A percentile compares a stretch with the other conserved stretches of the same genome.
phyloP scores from a whole-genome alignment of 2,113 vertebrate genomes.

The Cervus canadensis region DNA sequence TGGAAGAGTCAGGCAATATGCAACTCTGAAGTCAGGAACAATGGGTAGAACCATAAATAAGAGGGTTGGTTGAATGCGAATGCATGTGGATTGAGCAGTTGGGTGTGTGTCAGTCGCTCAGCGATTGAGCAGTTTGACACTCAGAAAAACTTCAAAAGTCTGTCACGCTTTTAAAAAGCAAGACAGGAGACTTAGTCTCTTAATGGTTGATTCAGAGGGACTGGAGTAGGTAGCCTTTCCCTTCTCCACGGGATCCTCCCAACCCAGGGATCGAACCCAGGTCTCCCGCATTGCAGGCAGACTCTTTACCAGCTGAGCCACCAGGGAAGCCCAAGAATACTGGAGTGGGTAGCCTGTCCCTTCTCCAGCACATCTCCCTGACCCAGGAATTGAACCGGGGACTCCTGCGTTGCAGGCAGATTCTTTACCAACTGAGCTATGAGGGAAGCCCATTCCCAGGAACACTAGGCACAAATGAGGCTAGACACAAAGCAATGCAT shows the following conservation, averaged over 20 bases:
- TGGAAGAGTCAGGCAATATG: neutral
- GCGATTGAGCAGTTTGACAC: accelerated
- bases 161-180: neutral
- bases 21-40: neutral
- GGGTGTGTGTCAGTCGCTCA: neutral
- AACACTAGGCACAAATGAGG: neutral
- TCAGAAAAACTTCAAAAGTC: neutral
- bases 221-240: neutral
- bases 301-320: neutral
- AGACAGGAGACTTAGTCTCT: neutral
- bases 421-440: neutral
- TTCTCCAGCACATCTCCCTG: neutral
- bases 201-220: neutral
- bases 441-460: neutral
- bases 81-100: accelerated
- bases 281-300: neutral
- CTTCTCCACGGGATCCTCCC: neutral
- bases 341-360: neutral
- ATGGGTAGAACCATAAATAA: neutral
- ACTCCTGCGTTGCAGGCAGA: neutral
- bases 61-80: neutral
- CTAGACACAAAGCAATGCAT: neutral
- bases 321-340: neutral
- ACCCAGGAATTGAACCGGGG: neutral
- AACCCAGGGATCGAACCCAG: neutral